Evolutionary conservation across 1,140 invertebrate species (phyloP), one percentile per base, ranked within the genome.

Genomic region (Pseudomyrmex dendroicus): DNA sequence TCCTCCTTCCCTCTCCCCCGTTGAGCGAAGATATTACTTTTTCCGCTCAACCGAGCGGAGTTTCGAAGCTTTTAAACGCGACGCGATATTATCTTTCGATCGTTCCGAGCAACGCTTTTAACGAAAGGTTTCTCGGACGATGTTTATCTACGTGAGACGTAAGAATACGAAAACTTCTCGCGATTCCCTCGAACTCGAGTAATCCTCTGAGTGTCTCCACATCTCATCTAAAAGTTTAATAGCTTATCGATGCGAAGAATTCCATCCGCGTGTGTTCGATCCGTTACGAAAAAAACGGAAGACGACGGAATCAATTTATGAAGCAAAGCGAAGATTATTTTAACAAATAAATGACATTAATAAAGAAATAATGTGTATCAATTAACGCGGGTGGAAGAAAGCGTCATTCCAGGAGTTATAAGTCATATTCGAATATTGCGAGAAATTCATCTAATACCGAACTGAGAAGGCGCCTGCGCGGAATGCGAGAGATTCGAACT

Each of bases 121-220:
- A 13, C n/a, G 3, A 7, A 76, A 62, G 22, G 20, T n/a, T 57
- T 20, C 5, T 22, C 44, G n/a, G 17, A 35, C 35, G 44, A 70
- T 59, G 35, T 61, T 35, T 80, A 72, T 70, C 44, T 70, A 7
- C 20, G 15, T 57, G 12, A 59, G 22, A 70, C 57, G 48, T 59
- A 35, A 57, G 68, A 3, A 13, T 22, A 66, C 25, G 15, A 35
- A 68, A 68, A 68, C 59, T 25, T 78, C 76, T 80, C 22, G 46
- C 2, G 15, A 44, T 46, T 35, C 35, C 25, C 57, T 72, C 66
- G 25, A 15, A 25, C 35, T 35, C 52, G 20, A 68, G 13, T 15
- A 9, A 77, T 66, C 63, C 15, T 54, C 44, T 20, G 52, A 48
- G 15, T 1, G 20, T 17, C 17, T 50, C n/a, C 48, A n/a, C 0